Base-by-base conservation (phyloP, 2,888 invertebrate species). In the Diploptera punctata region DNA sequence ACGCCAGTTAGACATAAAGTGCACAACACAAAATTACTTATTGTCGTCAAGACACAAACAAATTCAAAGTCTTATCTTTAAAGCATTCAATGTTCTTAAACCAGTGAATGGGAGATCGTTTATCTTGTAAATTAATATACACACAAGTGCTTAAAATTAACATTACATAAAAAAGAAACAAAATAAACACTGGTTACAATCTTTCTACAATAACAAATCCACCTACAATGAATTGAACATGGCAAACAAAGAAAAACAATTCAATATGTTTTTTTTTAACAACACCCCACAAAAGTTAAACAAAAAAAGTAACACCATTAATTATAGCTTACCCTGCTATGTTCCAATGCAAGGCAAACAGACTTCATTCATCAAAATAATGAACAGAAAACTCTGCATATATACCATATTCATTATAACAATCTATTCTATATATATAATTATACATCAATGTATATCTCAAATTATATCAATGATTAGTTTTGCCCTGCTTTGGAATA, bases 271-370 rank as follows among this genome's bases (percentile, higher is more conserved):
- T 31, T n/a, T n/a, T n/a, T n/a, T 19, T 19, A 61, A 61, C 44
- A 65, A 62, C 65, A 65, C 62, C 68, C 62, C 68, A 71, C 71
- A 74, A 74, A 52, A 67, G 57, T 67, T 43, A 61, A 68, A 62
- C 38, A 71, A 68, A 71, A 33, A 21, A n/a, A 62, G n/a, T 57
- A 61, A 62, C 65, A 61, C 68, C 68, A 21, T 26, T 70, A 44
- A 68, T n/a, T 60, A 60, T 43, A 44, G 44, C 24, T 60, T 60
- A 67, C 49, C 62, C 62, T 70, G 62, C 67, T 57, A 26, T 18
- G 52, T n/a, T 68, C 68, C 72, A 68, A 68, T 68, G 67, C 68
- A 72, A 72, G 72, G 62, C 72, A 72, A 71, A 71, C 33, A 38
- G 31, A 57, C 57, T 29, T 26, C 2, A 3, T 67, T 67, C 29